These are phyloP conservation scores for Formicarius rufipectus DNA, from an alignment of 2,113 vertebrate species.

Conservation along the genomic window DNA sequence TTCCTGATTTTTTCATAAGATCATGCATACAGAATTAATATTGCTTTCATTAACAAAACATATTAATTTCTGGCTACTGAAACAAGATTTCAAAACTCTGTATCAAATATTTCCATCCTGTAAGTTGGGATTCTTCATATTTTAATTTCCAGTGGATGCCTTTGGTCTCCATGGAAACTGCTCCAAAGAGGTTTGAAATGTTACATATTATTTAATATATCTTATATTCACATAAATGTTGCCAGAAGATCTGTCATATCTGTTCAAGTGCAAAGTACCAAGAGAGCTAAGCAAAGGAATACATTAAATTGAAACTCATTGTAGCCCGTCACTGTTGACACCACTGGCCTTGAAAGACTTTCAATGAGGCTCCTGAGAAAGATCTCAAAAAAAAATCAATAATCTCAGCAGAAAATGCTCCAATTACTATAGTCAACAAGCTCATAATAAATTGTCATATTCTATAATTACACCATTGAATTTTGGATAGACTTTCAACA, in stretches of 20 bases:
- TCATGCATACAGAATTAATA: neutral
- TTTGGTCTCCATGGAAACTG: constrained; percentile 70
- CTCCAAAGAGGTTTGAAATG: constrained; percentile 65
- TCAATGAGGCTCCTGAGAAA: constrained; percentile 9
- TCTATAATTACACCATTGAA: neutral
- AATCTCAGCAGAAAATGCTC: constrained; percentile 12
- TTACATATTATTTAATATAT: constrained; percentile 73
- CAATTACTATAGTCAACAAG: constrained; percentile 26
- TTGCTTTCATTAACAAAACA: constrained; percentile 2
- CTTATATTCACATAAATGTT: constrained; percentile 70
- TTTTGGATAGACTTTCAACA: neutral
- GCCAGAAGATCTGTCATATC: constrained; percentile 68
- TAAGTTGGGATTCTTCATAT: neutral
- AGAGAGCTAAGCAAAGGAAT: constrained; percentile 59
- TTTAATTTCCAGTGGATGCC: constrained; percentile 62
- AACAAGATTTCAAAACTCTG: neutral
- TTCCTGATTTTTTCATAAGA: constrained; percentile 8
- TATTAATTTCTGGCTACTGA: neutral
- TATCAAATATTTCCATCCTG: neutral
- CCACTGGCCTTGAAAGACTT: constrained; percentile 39
- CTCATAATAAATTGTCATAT: neutral
- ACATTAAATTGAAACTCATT: constrained; percentile 64
- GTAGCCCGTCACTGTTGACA: constrained; percentile 46
- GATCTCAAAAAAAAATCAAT: constrained; percentile 36
- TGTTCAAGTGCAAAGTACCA: constrained; percentile 62